Conservation (phyloP, 2,797 vertebrate species). For the Benthosema pterotum region DNA sequence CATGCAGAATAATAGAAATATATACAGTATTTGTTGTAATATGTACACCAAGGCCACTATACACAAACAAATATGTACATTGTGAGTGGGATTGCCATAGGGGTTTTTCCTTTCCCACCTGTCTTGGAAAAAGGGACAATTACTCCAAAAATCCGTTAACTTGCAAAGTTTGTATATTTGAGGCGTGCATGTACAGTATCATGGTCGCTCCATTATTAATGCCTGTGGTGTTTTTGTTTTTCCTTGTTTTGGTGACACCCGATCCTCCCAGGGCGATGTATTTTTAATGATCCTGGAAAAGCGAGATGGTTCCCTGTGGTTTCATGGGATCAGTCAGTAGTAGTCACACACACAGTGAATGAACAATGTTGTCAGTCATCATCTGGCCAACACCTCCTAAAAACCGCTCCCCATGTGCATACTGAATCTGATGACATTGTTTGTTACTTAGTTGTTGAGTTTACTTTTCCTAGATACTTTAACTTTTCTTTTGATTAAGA, state of each 20-base stretch:
- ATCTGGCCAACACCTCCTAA: too few relatives aligned
- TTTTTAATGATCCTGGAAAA: conserved; percentile 76
- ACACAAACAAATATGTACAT: too few relatives aligned
- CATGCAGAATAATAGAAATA: too few relatives aligned
- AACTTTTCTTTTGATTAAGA: too few relatives aligned
- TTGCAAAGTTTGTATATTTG: conserved; percentile 11
- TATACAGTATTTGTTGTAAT: too few relatives aligned
- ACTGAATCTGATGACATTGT: too few relatives aligned
- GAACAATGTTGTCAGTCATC: conserved; percentile 13
- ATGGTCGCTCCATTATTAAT: conserved; percentile 71
- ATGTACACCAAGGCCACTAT: too few relatives aligned
- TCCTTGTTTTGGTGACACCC: conserved; percentile 69
- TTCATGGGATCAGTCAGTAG: conserved; percentile 47
- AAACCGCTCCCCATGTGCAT: too few relatives aligned
- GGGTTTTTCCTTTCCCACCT: conserved; percentile 13
- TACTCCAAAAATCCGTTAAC: conserved; percentile 14
- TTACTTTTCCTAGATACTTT: too few relatives aligned
- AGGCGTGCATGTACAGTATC: conserved; percentile 16
- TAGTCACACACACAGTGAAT: conserved; percentile 12
- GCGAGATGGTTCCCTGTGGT: conserved; percentile 51
- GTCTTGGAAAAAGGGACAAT: conserved; percentile 23
- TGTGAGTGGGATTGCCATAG: background rate
- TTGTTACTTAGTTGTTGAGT: too few relatives aligned
- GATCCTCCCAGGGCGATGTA: conserved; percentile 67
- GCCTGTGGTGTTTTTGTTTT: conserved; percentile 69